Evolutionary conservation across 2,888 invertebrate genomes (phyloP).

Genomic region (Molanna angustata): DNA sequence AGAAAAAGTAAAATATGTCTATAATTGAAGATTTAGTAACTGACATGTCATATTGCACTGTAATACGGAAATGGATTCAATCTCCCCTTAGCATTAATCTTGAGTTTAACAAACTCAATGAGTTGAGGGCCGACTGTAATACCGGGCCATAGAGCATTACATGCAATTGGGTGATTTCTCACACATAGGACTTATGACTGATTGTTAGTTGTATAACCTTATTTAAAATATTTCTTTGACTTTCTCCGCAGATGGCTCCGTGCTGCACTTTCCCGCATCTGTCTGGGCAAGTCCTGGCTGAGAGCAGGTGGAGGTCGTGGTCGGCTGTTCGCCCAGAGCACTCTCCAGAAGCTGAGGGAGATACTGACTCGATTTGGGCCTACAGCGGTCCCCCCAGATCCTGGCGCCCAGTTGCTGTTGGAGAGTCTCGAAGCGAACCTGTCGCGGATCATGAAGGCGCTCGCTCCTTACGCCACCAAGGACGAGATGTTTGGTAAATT

Average conservation of each 20-base stretch:
- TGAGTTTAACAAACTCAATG: no score
- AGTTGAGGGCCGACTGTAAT: no score
- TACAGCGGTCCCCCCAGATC: slow-evolving; percentile 7
- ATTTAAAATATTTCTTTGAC: no score
- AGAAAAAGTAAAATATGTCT: no score
- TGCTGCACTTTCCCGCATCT: slow-evolving; percentile 49
- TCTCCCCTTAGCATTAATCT: no score
- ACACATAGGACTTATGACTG: no score
- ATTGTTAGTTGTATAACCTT: no score
- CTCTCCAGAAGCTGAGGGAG: slow-evolving; percentile 49
- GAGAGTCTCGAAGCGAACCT: slow-evolving; percentile 49
- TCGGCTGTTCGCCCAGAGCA: slow-evolving; percentile 47
- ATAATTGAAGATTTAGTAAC: no score
- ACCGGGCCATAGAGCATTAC: no score
- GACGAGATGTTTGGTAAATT: slow-evolving; percentile 49
- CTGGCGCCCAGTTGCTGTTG: slow-evolving; percentile 40
- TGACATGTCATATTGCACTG: no score
- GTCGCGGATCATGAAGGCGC: slow-evolving; percentile 45
- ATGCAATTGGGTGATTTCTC: no score
- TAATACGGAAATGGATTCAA: no score
- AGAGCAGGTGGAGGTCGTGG: slow-evolving; percentile 51
- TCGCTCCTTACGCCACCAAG: slow-evolving; percentile 51
- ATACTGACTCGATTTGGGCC: slow-evolving; percentile 42
- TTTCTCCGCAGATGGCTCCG: slow-evolving; percentile 46
- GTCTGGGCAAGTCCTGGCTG: slow-evolving; percentile 50